Conservation (phyloP, 2,113 vertebrate species). For the Perognathus longimembris region DNA sequence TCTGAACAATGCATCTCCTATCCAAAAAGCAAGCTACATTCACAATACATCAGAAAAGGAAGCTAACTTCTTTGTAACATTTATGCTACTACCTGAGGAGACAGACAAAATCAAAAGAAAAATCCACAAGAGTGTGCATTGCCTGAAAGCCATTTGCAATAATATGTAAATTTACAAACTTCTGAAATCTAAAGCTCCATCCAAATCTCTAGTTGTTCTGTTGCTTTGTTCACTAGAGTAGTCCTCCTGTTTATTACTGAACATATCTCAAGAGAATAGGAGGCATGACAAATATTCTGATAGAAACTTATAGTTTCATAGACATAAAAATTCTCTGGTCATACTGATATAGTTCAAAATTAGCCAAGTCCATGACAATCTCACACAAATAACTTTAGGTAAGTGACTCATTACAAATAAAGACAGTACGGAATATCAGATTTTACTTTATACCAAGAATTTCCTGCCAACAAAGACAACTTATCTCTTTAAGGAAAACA, state of each 20-base stretch:
- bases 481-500: slow-evolving; percentile 18
- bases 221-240: slow-evolving; percentile 50
- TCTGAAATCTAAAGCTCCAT: slow-evolving; percentile 1
- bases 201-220: slow-evolving; percentile 52
- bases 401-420: not conserved
- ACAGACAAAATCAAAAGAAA: slow-evolving; percentile 52
- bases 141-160: slow-evolving; percentile 42
- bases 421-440: slow-evolving; percentile 10
- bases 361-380: not conserved
- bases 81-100: not conserved
- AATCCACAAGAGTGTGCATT: not conserved
- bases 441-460: not conserved
- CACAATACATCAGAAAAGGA: not conserved
- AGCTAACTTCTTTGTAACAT: slow-evolving; percentile 3
- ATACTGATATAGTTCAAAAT: not conserved
- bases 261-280: not conserved
- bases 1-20: not conserved
- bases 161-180: not conserved
- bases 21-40: not conserved
- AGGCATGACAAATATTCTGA: not conserved
- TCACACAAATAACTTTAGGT: slow-evolving; percentile 1
- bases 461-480: not conserved
- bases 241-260: slow-evolving; percentile 46
- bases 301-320: slow-evolving; percentile 48
- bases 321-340: not conserved